Base-by-base conservation (phyloP, 2,888 invertebrate species). In the Rugalucina vietnamica region DNA sequence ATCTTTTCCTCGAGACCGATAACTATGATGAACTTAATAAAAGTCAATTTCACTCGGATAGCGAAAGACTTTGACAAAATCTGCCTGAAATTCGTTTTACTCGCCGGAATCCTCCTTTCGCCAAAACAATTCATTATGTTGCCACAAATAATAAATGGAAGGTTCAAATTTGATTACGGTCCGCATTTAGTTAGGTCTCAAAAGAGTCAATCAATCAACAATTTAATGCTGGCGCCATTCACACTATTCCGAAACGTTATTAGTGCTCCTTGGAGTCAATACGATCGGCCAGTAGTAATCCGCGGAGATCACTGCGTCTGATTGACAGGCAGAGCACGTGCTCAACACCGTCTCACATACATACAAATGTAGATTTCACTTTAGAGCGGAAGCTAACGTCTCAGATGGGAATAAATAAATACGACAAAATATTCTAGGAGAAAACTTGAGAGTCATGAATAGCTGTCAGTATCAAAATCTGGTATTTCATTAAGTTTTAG, bases 111-210 rank as follows among this genome's bases (percentile, higher is more conserved):
- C 82, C 84, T 76, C 78, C 85, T 77, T 79, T 79, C 60, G 77
- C 81, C 81, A 83, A 87, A 89, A 89, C 87, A 89, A 89, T 87
- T 88, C 88, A 88, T 88, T 88, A 88, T 82, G 79, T 77, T 85
- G 88, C 89, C 85, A 86, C 87, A 82, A 82, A 86, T 88, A 88
- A 88, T 90, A 89, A 88, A 88, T 85, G 89, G 83, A 80, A 82
- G 84, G 88, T 87, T 89, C 88, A 88, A 91, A 91, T 91, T 91
- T 91, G 90, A 91, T 91, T 91, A 91, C 87, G 81, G 86, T 73
- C 82, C 84, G 89, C 88, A 90, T 91, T 90, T 90, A 88, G 88
- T 73, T 49, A 72, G 86, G 87, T 88, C 89, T 88, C 89, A 80
- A 50, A 81, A 79, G 89, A 87, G 88, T 80, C 90, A 84, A 90